Percentiles rank a stretch among this genome's conserved stretches.
phyloP scores from a whole-genome alignment of 2,113 vertebrate species.

The Boleophthalmus pectinirostris region DNA sequence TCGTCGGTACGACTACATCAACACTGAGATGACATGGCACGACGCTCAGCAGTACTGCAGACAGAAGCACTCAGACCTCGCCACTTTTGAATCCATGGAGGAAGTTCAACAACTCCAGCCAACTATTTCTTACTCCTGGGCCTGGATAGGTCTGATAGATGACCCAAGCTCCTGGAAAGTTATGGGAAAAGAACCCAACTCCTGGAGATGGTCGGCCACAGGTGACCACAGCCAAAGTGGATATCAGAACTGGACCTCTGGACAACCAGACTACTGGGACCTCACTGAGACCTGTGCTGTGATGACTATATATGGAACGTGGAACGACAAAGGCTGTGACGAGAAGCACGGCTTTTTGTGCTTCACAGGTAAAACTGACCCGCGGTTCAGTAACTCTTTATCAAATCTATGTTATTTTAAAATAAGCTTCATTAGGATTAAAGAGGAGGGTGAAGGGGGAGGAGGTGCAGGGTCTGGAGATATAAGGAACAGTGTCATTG shows the following conservation, averaged over 20 bases:
- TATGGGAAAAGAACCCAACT: conserved; percentile 15
- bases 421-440: too few relatives aligned
- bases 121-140: accelerated
- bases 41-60: conserved; percentile 20
- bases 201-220: conserved; percentile 40
- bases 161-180: conserved; percentile 20
- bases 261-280: not conserved
- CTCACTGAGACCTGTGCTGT: not conserved
- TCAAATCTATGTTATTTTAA: too few relatives aligned
- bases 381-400: not conserved
- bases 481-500: too few relatives aligned
- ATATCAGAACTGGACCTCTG: accelerated
- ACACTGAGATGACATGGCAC: not conserved
- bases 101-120: not conserved
- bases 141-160: conserved; percentile 41
- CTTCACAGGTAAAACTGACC: conserved; percentile 15
- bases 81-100: conserved; percentile 1
- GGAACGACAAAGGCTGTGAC: not conserved
- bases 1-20: not conserved
- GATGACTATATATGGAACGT: accelerated
- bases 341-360: not conserved
- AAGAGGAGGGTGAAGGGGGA: too few relatives aligned
- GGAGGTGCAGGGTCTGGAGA: too few relatives aligned
- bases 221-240: not conserved
- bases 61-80: too few relatives aligned